Evolutionary conservation across 92 coral and sea anemone genomes (phyloP), one percentile per base, ranked within the genome.

Genomic region (Umimayanthus chanpuru): DNA sequence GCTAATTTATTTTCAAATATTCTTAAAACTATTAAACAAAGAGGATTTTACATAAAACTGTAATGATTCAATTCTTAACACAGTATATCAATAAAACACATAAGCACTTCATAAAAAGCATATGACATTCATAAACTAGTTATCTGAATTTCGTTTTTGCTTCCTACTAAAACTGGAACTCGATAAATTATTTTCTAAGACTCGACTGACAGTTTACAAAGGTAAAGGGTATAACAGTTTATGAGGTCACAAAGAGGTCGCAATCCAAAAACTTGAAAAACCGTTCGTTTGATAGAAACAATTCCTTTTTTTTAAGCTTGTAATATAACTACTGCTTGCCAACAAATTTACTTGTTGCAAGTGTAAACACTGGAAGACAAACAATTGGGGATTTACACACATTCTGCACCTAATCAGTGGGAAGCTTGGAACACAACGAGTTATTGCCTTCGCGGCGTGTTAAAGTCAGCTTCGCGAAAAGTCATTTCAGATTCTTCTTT

Each of bases 1-100:
- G 11, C 25, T 75, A 39, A 75, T 75, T 75, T 75, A 75, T 75
- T 75, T 75, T 75, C 79, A 75, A 75, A 36, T 39, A 75, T 20
- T 75, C 28, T 9, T n/a, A 16, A 73, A 73, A 73, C 36, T 32
- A 40, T 23, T 75, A 39, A 75, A 75, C 79, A 36, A 5, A 39
- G 78, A 75, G 8, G 8, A 32, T 9, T 36, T 75, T 75, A 40
- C 79, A 36, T 18, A 75, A 75, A 75, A 20, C 26, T 39, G 79
- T 40, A 39, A 75, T 20, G 53, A 4, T 75, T 39, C 39, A 20
- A 75, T 18, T 18, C 79, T 38, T 36, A 23, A 75, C 68, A 25
- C 16, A 75, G 44, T 40, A 20, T 75, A 25, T 36, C n/a, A 36
- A 1, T 61, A 75, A 75, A 75, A 75, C 28, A 39, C 30, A 36